Evolutionary conservation across 2,797 vertebrate species (phyloP).

Genomic region (Buceros bicornis): DNA sequence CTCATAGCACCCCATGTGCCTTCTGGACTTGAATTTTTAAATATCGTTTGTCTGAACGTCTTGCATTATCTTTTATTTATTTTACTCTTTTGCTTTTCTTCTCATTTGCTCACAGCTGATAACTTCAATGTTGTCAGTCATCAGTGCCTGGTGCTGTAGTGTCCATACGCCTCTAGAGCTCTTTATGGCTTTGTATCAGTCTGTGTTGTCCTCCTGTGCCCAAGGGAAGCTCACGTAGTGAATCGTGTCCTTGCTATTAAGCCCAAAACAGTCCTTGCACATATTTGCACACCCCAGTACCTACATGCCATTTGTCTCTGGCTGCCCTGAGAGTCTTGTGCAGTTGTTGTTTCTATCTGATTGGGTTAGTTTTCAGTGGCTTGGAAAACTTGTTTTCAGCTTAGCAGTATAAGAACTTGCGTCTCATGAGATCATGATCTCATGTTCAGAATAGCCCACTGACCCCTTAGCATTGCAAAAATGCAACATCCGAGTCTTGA

Average conservation of each 20-base stretch:
- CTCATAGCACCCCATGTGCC: background rate
- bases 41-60: background rate
- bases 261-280: background rate
- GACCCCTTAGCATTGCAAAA: background rate
- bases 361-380: background rate
- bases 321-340: background rate
- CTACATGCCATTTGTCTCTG: background rate
- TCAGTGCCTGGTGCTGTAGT: background rate
- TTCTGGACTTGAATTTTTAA: constrained; percentile 11
- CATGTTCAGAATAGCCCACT: background rate
- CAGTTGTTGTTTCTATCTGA: background rate
- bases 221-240: background rate
- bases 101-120: background rate
- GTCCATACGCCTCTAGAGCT: background rate
- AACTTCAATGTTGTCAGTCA: background rate
- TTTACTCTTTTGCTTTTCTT: constrained; percentile 8
- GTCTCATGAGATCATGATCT: background rate
- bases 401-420: background rate
- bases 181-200: background rate
- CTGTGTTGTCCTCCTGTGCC: background rate
- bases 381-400: background rate
- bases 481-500: background rate
- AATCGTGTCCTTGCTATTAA: background rate
- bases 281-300: background rate
- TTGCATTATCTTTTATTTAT: constrained; percentile 13